Conservation (phyloP, 2,113 vertebrate species). For the Saimiri boliviensis region DNA sequence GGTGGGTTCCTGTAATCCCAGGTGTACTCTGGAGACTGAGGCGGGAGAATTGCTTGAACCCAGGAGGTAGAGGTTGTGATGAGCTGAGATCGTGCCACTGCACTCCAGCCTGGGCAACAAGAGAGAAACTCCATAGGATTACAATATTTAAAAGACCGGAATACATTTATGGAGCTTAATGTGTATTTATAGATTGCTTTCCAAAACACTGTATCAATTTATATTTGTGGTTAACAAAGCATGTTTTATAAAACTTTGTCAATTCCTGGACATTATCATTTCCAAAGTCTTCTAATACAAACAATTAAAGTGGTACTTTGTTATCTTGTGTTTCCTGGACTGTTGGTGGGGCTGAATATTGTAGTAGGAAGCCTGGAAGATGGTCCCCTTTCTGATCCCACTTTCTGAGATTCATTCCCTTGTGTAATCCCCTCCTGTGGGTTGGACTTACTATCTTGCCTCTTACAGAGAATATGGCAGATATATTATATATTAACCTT, state of each 20-base stretch:
- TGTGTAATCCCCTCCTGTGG: background rate
- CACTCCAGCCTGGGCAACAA: no score
- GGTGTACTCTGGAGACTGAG: no score
- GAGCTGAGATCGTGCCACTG: no score
- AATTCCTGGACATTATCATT: background rate
- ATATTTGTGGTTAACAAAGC: background rate
- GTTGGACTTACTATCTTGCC: background rate
- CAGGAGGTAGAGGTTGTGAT: no score
- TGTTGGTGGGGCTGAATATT: background rate
- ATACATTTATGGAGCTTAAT: background rate
- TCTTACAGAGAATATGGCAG: background rate
- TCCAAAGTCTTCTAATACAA: background rate
- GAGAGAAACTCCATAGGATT: background rate
- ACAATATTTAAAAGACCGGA: background rate
- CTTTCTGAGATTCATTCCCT: background rate
- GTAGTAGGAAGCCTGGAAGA: background rate
- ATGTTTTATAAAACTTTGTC: background rate
- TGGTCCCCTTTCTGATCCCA: background rate
- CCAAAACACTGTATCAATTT: background rate
- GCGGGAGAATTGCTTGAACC: no score
- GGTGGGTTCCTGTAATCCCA: no score
- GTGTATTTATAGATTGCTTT: background rate
- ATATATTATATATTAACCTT: background rate
- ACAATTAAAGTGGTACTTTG: background rate
- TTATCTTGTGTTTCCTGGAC: slow-evolving; percentile 2